These are phyloP conservation scores for Phalacrocorax carbo DNA, from an alignment of 2,113 vertebrate species.

Conservation along the genomic window DNA sequence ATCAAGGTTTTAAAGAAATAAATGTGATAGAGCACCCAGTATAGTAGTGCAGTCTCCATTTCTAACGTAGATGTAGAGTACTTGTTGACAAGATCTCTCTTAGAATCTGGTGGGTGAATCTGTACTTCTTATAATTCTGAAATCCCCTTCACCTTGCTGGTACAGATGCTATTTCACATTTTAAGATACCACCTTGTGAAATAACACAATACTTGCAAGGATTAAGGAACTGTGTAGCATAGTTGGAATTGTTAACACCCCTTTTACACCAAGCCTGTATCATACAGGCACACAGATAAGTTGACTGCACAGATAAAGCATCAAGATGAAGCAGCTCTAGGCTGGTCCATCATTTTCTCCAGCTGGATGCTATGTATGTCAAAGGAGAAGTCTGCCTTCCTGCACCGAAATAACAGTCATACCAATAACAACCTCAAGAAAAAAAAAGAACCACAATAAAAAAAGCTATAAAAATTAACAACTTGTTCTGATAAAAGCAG, in stretches of 20 bases:
- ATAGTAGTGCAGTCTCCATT: background rate
- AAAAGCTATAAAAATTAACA: background rate
- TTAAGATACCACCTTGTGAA: background rate
- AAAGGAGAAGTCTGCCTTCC: background rate
- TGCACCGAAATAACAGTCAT: background rate
- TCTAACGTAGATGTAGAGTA: background rate
- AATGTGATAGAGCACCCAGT: background rate
- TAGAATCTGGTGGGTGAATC: background rate
- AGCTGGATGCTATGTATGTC: background rate
- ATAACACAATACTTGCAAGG: background rate
- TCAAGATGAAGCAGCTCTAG: background rate
- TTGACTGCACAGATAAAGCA: background rate
- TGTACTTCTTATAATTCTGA: background rate
- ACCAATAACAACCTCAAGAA: background rate
- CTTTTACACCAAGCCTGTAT: background rate
- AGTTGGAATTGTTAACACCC: background rate
- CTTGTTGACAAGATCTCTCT: background rate
- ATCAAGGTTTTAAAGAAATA: background rate
- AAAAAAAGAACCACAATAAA: background rate
- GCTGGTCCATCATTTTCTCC: background rate
- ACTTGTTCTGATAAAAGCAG: background rate
- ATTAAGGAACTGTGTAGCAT: background rate
- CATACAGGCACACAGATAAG: background rate
- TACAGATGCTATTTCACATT: background rate
- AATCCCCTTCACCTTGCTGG: background rate